Conservation (phyloP, 2,113 vertebrate genomes). For the Bungarus multicinctus region DNA sequence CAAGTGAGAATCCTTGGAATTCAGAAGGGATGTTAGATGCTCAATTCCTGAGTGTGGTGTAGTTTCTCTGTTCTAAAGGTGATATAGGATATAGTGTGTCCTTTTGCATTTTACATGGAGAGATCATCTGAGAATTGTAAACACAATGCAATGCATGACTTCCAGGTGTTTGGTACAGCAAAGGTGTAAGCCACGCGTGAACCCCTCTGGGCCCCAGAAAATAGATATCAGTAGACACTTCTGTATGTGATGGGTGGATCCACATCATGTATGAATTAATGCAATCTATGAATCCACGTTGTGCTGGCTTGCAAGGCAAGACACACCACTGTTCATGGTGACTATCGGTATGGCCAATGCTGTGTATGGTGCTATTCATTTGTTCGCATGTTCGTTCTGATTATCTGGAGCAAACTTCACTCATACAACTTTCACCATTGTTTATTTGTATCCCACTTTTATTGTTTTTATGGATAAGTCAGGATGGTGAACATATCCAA, state of each 20-base stretch:
- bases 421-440: neutral
- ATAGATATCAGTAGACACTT: neutral
- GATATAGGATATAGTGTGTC: neutral
- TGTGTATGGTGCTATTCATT: neutral
- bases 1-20: neutral
- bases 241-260: neutral
- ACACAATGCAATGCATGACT: neutral
- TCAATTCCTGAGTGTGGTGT: neutral
- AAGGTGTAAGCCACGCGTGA: neutral
- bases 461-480: too few relatives aligned
- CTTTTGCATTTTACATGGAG: neutral
- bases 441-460: too few relatives aligned
- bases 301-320: neutral
- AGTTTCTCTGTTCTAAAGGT: neutral
- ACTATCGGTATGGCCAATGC: neutral
- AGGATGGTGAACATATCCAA: too few relatives aligned
- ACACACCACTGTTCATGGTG: neutral
- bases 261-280: neutral
- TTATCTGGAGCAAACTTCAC: too few relatives aligned
- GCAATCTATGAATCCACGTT: neutral
- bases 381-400: neutral
- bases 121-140: neutral
- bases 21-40: neutral
- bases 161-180: neutral
- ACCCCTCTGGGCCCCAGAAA: neutral